phyloP scores from a whole-genome alignment of 2,888 invertebrate genomes.

The Pemphredon lugubris region DNA sequence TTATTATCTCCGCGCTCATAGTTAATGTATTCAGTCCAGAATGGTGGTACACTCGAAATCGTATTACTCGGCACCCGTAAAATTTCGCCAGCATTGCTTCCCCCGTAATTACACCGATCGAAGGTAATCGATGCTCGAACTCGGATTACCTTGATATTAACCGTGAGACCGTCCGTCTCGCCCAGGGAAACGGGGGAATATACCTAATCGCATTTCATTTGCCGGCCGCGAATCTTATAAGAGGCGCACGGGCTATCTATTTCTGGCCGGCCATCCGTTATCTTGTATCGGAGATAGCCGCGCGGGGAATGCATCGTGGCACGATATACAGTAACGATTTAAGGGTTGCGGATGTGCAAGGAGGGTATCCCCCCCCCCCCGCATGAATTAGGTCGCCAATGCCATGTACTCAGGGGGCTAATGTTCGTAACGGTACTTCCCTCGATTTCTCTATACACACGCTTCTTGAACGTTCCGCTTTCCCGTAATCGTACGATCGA shows the following conservation, averaged over 20 bases:
- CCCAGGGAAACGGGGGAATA: constrained; percentile 31
- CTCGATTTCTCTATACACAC: constrained; percentile 59
- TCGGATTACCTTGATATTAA: too few species aligned
- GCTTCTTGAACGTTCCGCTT: constrained; percentile 37
- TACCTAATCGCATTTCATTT: constrained; percentile 54
- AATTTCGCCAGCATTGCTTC: too few species aligned
- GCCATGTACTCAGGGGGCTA: constrained; percentile 43
- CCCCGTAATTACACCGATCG: too few species aligned
- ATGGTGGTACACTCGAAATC: too few species aligned
- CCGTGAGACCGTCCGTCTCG: constrained; percentile 35
- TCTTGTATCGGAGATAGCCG: constrained; percentile 58
- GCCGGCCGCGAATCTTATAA: constrained; percentile 39
- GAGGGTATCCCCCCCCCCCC: constrained; percentile 33
- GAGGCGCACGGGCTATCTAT: constrained; percentile 48
- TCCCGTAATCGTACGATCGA: constrained; percentile 51
- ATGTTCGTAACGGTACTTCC: constrained; percentile 55
- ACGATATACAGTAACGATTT: constrained; percentile 48
- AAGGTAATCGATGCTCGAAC: too few species aligned
- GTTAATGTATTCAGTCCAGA: too few species aligned
- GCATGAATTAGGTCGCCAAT: constrained; percentile 61
- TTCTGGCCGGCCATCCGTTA: constrained; percentile 50
- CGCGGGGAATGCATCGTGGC: constrained; percentile 53
- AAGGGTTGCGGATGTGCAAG: constrained; percentile 59
- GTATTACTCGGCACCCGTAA: too few species aligned
- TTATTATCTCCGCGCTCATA: too few species aligned